Percentiles rank a stretch among this genome's conserved stretches.
Evolutionary conservation across 2,888 invertebrate species (phyloP).

Genomic region (Hylaea fasciaria): DNA sequence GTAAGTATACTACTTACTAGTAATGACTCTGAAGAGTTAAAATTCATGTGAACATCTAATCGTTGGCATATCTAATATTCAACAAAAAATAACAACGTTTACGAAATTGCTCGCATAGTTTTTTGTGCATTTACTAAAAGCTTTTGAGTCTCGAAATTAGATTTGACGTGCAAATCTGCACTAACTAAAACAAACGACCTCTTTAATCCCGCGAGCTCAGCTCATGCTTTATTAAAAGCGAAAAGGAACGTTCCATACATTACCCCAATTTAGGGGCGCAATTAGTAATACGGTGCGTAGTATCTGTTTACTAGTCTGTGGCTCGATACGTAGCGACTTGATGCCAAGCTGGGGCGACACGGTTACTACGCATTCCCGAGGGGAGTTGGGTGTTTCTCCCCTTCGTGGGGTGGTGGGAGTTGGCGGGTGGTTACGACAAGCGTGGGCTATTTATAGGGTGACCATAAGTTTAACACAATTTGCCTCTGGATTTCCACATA

Average conservation of each 20-base stretch:
- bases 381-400: conserved; percentile 55
- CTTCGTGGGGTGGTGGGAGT: conserved; percentile 30
- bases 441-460: conserved; percentile 13
- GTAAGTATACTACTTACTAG: too few species aligned
- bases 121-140: neutral
- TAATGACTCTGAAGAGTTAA: too few species aligned
- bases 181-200: conserved; percentile 79
- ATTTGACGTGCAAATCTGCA: conserved; percentile 60
- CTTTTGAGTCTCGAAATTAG: conserved; percentile 39
- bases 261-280: conserved; percentile 81
- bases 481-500: too few species aligned
- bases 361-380: conserved; percentile 49
- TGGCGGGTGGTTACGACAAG: conserved; percentile 22
- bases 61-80: neutral
- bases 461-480: neutral
- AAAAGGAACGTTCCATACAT: conserved; percentile 73
- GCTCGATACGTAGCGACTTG: conserved; percentile 16
- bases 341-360: conserved; percentile 12
- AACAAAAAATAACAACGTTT: neutral
- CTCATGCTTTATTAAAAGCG: conserved; percentile 80
- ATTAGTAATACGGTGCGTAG: conserved; percentile 68
- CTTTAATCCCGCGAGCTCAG: conserved; percentile 62
- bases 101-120: too few species aligned
- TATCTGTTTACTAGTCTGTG: conserved; percentile 44
- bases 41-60: too few species aligned